phyloP scores from a whole-genome alignment of 2,113 vertebrate species.

The Lutjanus erythropterus region DNA sequence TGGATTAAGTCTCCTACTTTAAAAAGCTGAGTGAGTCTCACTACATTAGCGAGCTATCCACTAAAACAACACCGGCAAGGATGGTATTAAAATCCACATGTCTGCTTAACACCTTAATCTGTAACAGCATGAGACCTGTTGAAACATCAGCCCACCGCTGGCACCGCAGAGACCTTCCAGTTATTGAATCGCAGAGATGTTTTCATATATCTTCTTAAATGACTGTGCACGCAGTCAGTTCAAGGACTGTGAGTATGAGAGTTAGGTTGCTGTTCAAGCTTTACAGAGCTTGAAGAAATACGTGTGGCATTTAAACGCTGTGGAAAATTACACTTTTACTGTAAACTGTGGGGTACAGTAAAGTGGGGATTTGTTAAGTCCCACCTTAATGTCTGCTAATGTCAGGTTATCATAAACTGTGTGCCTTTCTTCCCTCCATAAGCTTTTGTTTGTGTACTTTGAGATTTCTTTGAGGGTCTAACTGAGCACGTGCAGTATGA shows the following conservation, averaged over 20 bases:
- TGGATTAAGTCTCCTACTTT: background rate
- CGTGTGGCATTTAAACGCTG: background rate
- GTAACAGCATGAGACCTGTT: slow-evolving; percentile 13
- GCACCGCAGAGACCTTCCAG: background rate
- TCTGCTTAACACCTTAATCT: background rate
- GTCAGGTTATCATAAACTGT: too few species aligned
- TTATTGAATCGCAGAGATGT: slow-evolving; percentile 16
- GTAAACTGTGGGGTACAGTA: too few species aligned
- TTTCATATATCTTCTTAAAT: slow-evolving; percentile 2
- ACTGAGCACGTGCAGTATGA: too few species aligned
- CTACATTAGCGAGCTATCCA: background rate
- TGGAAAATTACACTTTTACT: background rate
- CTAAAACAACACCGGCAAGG: background rate
- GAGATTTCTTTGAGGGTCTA: too few species aligned
- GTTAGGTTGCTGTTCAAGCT: background rate
- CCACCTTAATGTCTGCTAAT: too few species aligned
- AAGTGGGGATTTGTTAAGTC: too few species aligned
- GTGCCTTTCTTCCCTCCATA: too few species aligned
- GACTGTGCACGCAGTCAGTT: background rate
- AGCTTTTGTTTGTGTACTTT: too few species aligned
- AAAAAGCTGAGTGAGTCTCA: background rate
- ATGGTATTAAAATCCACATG: slow-evolving; percentile 30
- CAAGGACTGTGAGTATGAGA: background rate
- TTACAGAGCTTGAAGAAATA: background rate
- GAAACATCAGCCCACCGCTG: slow-evolving; percentile 21